Conservation (phyloP, 2,888 invertebrate species). For the Nymphalis c-album region DNA sequence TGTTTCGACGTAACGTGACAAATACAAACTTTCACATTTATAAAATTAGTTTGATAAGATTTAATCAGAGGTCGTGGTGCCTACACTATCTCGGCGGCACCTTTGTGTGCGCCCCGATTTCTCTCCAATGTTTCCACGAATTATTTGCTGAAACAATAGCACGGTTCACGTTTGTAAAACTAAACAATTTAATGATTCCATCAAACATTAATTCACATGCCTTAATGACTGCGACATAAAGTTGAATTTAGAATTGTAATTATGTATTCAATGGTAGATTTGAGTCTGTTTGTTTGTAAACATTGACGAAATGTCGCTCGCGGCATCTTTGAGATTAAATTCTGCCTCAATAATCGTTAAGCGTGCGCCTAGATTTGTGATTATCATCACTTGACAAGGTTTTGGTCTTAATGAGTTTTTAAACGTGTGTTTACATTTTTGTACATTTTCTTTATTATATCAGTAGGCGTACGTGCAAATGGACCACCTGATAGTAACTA, state of each 20-base stretch:
- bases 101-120: slow-evolving; percentile 70
- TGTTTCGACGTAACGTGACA: background rate
- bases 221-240: slow-evolving; percentile 43
- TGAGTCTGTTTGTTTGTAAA: slow-evolving; percentile 55
- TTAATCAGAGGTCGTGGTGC: slow-evolving; percentile 43
- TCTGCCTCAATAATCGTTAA: slow-evolving; percentile 70
- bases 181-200: slow-evolving; percentile 45
- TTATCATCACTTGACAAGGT: slow-evolving; percentile 55
- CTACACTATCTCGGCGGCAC: slow-evolving; percentile 58
- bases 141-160: slow-evolving; percentile 79
- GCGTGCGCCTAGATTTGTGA: slow-evolving; percentile 71
- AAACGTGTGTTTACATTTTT: slow-evolving; percentile 18
- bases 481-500: too few species aligned
- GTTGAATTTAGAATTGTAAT: slow-evolving; percentile 41
- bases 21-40: background rate
- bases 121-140: slow-evolving; percentile 71
- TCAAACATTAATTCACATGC: slow-evolving; percentile 24
- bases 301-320: slow-evolving; percentile 66
- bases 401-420: slow-evolving; percentile 40
- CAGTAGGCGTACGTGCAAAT: background rate
- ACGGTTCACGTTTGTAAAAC: slow-evolving; percentile 62
- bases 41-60: slow-evolving; percentile 20
- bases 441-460: background rate
- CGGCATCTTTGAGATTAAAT: slow-evolving; percentile 76
- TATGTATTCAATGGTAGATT: slow-evolving; percentile 25